These are phyloP conservation scores for Oligia latruncula DNA, from an alignment of 2,888 invertebrate genomes.

Conservation along the genomic window DNA sequence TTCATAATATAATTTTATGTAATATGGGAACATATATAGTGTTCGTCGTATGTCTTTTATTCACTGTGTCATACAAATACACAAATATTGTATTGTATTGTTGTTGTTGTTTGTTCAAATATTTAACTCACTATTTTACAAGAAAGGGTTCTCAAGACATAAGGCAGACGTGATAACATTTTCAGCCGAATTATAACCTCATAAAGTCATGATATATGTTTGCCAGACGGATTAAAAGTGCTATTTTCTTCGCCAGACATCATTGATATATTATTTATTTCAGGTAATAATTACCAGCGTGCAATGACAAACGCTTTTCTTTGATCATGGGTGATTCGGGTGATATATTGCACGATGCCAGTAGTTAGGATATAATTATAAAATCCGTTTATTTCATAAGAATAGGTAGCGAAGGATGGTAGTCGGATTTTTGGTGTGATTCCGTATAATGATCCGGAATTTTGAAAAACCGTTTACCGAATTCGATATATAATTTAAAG, in stretches of 20 bases:
- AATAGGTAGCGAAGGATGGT: background rate
- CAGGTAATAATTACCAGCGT: conserved; percentile 52
- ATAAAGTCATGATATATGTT: conserved; percentile 11
- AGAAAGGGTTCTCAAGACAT: conserved; percentile 28
- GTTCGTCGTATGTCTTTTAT: background rate
- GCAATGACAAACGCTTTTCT: conserved; percentile 54
- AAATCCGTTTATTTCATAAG: conserved; percentile 34
- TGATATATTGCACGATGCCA: conserved; percentile 49
- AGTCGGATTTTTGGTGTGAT: conserved; percentile 5
- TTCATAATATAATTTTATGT: background rate
- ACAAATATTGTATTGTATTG: no score
- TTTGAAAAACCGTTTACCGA: no score
- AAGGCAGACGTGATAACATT: conserved; percentile 6
- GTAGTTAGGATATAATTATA: conserved; percentile 37
- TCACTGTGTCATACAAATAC: background rate
- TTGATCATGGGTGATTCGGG: conserved; percentile 55
- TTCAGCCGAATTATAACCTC: conserved; percentile 34
- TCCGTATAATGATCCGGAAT: background rate
- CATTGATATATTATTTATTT: conserved; percentile 57
- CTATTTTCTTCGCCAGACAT: conserved; percentile 50
- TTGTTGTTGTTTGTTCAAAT: background rate
- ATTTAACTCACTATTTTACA: conserved; percentile 18
- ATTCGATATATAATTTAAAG: no score
- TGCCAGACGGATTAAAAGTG: conserved; percentile 28
- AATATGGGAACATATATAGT: background rate